Conservation (phyloP, 2,888 invertebrate genomes). For the Neria commutata region DNA sequence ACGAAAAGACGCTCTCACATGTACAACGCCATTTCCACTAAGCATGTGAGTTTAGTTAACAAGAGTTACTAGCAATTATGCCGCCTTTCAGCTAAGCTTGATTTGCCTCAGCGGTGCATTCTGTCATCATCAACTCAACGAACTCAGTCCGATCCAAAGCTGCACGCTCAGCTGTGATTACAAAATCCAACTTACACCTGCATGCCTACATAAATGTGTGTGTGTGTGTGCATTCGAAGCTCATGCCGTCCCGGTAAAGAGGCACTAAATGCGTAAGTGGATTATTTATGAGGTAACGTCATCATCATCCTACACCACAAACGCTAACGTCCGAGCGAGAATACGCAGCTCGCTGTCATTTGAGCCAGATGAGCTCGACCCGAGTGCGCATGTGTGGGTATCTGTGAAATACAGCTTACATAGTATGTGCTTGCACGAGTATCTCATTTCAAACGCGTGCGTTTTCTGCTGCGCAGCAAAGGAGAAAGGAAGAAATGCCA, state of each 20-base stretch:
- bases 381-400: neutral
- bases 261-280: neutral
- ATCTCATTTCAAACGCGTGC: too few relatives aligned
- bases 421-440: too few relatives aligned
- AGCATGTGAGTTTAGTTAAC: too few relatives aligned
- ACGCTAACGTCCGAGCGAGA: neutral
- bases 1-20: too few relatives aligned
- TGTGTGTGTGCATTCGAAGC: too few relatives aligned
- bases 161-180: too few relatives aligned
- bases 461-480: neutral
- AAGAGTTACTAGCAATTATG: too few relatives aligned
- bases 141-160: neutral
- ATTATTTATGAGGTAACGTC: neutral
- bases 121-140: neutral
- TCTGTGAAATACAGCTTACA: neutral
- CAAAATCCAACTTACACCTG: too few relatives aligned
- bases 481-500: neutral
- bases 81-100: too few relatives aligned
- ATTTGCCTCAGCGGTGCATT: too few relatives aligned
- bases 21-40: too few relatives aligned
- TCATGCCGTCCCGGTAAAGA: neutral
- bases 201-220: too few relatives aligned
- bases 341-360: neutral
- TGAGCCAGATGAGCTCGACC: neutral
- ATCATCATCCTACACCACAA: neutral